Conservation (phyloP, 2,113 vertebrate species). For the Oostethus manadensis region DNA sequence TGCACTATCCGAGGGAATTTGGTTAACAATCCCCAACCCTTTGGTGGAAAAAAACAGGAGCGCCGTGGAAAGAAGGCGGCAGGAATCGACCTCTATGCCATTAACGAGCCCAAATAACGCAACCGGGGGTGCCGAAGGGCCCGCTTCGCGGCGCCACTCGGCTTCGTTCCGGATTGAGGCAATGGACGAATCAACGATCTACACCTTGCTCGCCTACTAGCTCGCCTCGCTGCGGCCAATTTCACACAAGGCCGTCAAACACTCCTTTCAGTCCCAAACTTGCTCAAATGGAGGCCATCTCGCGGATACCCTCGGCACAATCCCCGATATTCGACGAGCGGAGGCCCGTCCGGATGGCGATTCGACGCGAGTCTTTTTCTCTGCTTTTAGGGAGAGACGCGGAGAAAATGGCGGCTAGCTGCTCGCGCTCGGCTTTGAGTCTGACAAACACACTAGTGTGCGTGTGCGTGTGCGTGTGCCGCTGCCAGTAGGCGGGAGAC, state of each 20-base stretch:
- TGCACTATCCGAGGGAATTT: constrained; percentile 88
- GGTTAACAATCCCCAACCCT: constrained; percentile 83
- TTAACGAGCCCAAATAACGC: constrained; percentile 38
- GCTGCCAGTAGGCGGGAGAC: constrained; percentile 72
- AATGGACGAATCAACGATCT: constrained; percentile 74
- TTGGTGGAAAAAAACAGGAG: constrained; percentile 53
- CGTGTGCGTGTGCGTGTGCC: constrained; percentile 13
- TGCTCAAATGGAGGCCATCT: constrained; percentile 33
- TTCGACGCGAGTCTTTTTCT: constrained; percentile 62
- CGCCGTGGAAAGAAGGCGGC: constrained; percentile 29
- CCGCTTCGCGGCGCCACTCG: constrained; percentile 48
- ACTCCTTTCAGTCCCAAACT: constrained; percentile 27
- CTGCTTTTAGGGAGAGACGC: constrained; percentile 80
- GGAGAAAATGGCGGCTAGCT: constrained; percentile 89
- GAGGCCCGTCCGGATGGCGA: constrained; percentile 37
- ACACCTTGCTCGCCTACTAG: constrained; percentile 60
- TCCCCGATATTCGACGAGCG: constrained; percentile 38
- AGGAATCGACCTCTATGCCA: constrained; percentile 52
- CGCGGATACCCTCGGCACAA: constrained; percentile 30
- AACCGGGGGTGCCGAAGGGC: constrained; percentile 15
- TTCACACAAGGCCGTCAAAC: constrained; percentile 55
- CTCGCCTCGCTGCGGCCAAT: constrained; percentile 59
- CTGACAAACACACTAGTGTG: constrained; percentile 79
- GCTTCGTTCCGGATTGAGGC: constrained; percentile 72
- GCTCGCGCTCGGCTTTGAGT: constrained; percentile 84